Evolutionary conservation across 2,113 vertebrate genomes (phyloP).

Genomic region (Columbina picui): DNA sequence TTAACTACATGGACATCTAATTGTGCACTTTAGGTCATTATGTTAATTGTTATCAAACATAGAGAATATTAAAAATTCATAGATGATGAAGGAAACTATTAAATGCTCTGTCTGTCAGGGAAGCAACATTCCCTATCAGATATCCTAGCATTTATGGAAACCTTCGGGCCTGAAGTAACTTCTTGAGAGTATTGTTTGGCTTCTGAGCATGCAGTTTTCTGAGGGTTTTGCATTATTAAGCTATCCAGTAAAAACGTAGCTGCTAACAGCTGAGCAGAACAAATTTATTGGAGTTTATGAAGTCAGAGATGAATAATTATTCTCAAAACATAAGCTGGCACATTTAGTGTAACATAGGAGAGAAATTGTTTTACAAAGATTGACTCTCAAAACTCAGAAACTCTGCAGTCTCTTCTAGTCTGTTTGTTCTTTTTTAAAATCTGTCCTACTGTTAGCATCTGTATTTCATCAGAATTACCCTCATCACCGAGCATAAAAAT

Average conservation of each 20-base stretch:
- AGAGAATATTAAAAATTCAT: not conserved
- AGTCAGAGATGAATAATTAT: not conserved
- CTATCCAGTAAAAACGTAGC: not conserved
- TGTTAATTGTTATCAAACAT: not conserved
- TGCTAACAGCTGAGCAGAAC: not conserved
- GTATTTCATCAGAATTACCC: not conserved
- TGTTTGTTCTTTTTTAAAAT: not conserved
- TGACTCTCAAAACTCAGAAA: not conserved
- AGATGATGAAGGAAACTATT: not conserved
- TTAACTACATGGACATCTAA: not conserved
- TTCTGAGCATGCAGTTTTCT: not conserved
- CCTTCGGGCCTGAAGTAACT: not conserved
- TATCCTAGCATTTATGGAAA: not conserved
- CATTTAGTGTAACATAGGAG: not conserved
- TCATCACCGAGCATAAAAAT: not conserved
- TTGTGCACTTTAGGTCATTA: not conserved
- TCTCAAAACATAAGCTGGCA: not conserved
- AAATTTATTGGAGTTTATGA: not conserved
- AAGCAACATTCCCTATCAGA: not conserved
- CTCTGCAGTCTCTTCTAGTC: not conserved
- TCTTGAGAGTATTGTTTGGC: not conserved
- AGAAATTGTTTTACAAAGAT: not conserved
- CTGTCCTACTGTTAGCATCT: not conserved
- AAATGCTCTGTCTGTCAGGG: not conserved
- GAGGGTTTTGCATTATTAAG: not conserved